Base-by-base conservation (phyloP, 2,888 invertebrate genomes). In the Andrena bicolor region DNA sequence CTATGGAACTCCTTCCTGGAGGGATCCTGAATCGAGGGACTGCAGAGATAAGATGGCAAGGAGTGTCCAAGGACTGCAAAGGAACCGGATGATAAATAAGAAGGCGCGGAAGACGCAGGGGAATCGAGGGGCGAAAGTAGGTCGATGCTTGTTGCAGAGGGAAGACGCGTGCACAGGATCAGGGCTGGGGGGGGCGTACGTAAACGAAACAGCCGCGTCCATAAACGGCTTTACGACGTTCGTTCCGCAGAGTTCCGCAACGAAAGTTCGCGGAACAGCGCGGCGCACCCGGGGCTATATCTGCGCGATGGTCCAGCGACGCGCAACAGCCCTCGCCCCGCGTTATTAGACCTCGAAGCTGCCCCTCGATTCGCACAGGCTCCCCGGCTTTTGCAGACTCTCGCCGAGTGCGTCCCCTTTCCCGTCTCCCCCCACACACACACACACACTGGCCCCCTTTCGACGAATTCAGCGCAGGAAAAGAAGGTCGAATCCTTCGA, bases 141-240 rank as follows among this genome's bases (percentile, higher is more conserved):
- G 49, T 65, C 49, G 65, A 26, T 28, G 49, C 32, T n/a, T 63
- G 16, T 35, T 63, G 60, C 28, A 5, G n/a, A 8, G 56, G 10
- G 23, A 26, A 20, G 23, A 26, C 23, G 53, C 53, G 20, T 53
- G 41, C 41, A 41, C 16, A 41, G 41, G 41, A 41, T 41, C 41
- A 41, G 16, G 41, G 13, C 41, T 41, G 41, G 41, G 26, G 28
- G 26, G 26, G 28, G 26, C 60, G 26, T 16, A 28, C 56, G 23
- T 56, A 56, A 23, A 56, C 56, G 56, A 56, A 60, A 60, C 20
- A 53, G 53, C 53, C 56, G 56, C 56, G 56, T 20, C 23, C 56
- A 56, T 66, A 66, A 66, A 49, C 65, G 65, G 49, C 65, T 66
- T 66, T 66, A 66, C 66, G 66, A 20, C 20, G 28, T 20, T 69